A percentile compares a stretch with the other conserved stretches of the same genome.
Conservation (phyloP, 2,888 invertebrate species). For the Eristalinus aeneus region DNA sequence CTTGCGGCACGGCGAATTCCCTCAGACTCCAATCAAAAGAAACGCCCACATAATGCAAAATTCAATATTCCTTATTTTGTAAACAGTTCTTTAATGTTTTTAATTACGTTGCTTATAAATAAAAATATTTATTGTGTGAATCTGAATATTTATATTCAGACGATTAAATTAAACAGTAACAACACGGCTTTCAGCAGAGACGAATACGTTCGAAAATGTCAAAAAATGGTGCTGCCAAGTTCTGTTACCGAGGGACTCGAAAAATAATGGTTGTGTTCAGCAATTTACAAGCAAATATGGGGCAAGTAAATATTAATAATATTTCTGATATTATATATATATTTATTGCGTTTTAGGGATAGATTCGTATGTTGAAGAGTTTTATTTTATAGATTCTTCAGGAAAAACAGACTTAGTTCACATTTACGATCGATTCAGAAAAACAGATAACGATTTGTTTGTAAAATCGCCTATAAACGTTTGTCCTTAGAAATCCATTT, state of each 20-base stretch:
- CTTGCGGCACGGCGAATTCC: background rate
- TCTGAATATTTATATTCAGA: conserved; percentile 12
- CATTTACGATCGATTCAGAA: too few relatives aligned
- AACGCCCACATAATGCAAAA: background rate
- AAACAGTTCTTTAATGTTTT: background rate
- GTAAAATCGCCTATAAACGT: too few relatives aligned
- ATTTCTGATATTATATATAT: too few relatives aligned
- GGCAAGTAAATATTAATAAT: too few relatives aligned
- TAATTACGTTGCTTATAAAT: background rate
- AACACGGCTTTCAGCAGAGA: conserved; percentile 54
- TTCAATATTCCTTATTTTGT: background rate
- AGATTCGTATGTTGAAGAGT: too few relatives aligned
- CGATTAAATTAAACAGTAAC: conserved; percentile 31
- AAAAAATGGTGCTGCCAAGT: conserved; percentile 30
- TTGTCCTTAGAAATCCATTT: too few relatives aligned
- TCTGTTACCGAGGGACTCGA: background rate
- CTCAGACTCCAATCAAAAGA: background rate
- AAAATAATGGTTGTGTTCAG: background rate
- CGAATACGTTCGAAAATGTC: conserved; percentile 35
- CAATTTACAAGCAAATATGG: background rate
- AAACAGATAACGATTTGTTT: too few relatives aligned
- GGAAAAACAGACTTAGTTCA: too few relatives aligned
- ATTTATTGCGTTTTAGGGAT: too few relatives aligned
- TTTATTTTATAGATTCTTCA: too few relatives aligned
- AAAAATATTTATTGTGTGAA: background rate